Base-by-base conservation (phyloP, 1,140 invertebrate genomes). In the Adelges cooleyi region DNA sequence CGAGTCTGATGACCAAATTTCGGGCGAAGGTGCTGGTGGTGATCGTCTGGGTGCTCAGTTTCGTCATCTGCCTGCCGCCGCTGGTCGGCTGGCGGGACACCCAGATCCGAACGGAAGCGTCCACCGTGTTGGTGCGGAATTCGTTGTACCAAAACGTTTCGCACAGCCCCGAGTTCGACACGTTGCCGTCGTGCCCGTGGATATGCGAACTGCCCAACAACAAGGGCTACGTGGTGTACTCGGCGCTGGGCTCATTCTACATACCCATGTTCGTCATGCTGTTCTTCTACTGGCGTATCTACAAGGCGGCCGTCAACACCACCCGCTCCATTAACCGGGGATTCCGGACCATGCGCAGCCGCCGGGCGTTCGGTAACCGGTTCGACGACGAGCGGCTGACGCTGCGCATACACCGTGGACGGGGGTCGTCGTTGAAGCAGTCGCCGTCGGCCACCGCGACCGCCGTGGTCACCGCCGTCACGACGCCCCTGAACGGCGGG, bases 221-320 rank as follows among this genome's bases (percentile, higher is more conserved):
- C 51, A 68, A 62, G 18, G 65, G 67, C 27, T 99, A 99, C 78
- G 95, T 99, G 70, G 79, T 99, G 51, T 98, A 99, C 77, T 97
- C 93, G 29, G 93, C 95, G 11, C 82, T 97, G 65, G 94, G 95
- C 66, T 98, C 94, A 68, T 99, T 99, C 81, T 97, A 98, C 79
- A 86, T 97, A 70, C 94, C 95, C 11, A 93, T 94, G 85, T 83
- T 93, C 69, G 86, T 97, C 36, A 96, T 97, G 89, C 79, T 95
- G 53, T 95, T 96, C 80, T 91, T 98, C 77, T 97, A 98, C 77
- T 92, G 91, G 82, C 81, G 90, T 68, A 97, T 98, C 70, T 97
- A 97, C 77, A 83, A 86, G 65, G 92, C 92, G 0, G 92, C 92
- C 17, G 84, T 91, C 2, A 84, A 87, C 67, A 94, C 92, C 1